Base-by-base conservation (phyloP, 2,888 invertebrate genomes). In the Polymixis flavicincta region DNA sequence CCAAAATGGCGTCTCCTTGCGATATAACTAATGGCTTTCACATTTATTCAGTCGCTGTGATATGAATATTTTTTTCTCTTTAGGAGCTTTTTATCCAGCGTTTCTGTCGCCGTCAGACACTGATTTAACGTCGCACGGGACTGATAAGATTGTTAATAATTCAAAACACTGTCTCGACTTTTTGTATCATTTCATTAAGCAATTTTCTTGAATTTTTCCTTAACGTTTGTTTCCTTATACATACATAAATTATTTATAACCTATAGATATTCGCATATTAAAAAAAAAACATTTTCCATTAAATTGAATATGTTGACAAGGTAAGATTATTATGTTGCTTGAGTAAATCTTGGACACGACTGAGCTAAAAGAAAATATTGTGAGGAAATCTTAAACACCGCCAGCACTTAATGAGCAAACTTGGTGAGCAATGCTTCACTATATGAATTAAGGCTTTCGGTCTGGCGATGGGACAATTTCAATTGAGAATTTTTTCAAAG, bases 101-200 rank as follows among this genome's bases (percentile, higher is more conserved):
- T 72, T 74, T 71, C 71, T 64, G 52, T 60, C 63, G 7, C 50
- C 19, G 1, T 25, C 22, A 57, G 76, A 76, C 82, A 68, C 72
- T 80, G 76, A 76, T 82, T 78, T 68, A 71, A 70, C 14, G 71
- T 81, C 73, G 50, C 69, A 37, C n/a, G 78, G 70, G 69, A 66
- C 78, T 80, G 79, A 77, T 77, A 83, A 83, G 69, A 64, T 82
- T 74, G 42, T 75, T 82, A 65, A 76, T 77, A 79, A 78, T 71
- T 81, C 70, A 76, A 61, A 71, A 65, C 68, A 37, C 13, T 75
- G 69, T 64, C 59, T 52, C n/a, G 50, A 67, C 61, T 69, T 65
- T 66, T 69, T 75, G 61, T 69, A 50, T 50, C 50, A 68, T 78
- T 76, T 69, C 78, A 84, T 80, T 73, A 78, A 13, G 57, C 11